These are phyloP conservation scores for Rhagonycha fulva DNA, from an alignment of 2,888 invertebrate species.

Conservation along the genomic window DNA sequence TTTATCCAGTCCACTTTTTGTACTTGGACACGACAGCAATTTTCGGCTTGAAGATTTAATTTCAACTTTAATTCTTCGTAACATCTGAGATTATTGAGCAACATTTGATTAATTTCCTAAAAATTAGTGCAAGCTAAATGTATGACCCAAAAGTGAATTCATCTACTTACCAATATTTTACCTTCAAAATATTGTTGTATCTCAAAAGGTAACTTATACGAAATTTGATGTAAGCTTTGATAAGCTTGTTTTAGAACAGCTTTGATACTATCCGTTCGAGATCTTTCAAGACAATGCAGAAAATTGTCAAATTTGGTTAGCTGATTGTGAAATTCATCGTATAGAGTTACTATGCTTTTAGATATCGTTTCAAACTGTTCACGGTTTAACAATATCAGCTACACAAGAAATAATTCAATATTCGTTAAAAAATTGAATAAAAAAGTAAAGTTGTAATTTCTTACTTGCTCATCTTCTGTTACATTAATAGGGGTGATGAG, in stretches of 20 bases:
- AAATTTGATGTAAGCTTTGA: constrained; percentile 39
- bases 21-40: constrained; percentile 38
- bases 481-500: background rate
- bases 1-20: constrained; percentile 30
- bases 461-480: background rate
- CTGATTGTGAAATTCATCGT: background rate
- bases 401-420: background rate
- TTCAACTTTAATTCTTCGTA: constrained; percentile 41
- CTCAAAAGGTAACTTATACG: constrained; percentile 42
- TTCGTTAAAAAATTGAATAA: background rate
- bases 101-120: constrained; percentile 47
- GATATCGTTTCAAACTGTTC: background rate
- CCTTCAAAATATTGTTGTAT: constrained; percentile 45
- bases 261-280: constrained; percentile 41
- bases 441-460: background rate
- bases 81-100: constrained; percentile 43
- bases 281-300: constrained; percentile 38
- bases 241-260: constrained; percentile 40
- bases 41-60: constrained; percentile 41
- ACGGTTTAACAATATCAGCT: background rate
- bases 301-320: constrained; percentile 36
- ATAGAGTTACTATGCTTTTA: background rate
- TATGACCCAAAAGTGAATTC: background rate
- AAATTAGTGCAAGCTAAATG: constrained; percentile 18
- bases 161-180: constrained; percentile 42